phyloP scores from a whole-genome alignment of 2,113 vertebrate genomes.

The Amphilophus citrinellus region DNA sequence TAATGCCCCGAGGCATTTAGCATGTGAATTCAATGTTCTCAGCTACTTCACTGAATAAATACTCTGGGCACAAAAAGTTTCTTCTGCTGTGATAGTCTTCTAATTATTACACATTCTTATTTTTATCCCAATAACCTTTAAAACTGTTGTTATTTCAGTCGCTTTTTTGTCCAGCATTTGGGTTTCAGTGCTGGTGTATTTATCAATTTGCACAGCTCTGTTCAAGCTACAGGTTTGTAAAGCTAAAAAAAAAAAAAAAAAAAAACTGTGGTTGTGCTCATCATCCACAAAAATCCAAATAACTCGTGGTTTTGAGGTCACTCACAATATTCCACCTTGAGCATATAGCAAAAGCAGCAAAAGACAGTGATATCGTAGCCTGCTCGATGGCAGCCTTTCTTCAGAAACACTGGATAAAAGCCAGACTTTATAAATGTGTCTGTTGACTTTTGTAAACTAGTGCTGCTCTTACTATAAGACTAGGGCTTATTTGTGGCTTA shows the following conservation, averaged over 20 bases:
- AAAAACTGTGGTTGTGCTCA: not conserved
- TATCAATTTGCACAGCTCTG: not conserved
- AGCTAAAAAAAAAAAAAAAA: not conserved
- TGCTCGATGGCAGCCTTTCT: not conserved
- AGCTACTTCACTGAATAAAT: not conserved
- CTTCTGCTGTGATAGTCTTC: not conserved
- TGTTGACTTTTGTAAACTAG: not conserved
- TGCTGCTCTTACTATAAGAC: not conserved
- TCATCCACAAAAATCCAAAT: not conserved
- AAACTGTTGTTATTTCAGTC: not conserved
- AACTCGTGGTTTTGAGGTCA: not conserved
- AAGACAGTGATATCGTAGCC: not conserved
- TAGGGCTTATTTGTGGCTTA: not conserved
- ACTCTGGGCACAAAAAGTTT: not conserved
- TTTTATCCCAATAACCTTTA: not conserved
- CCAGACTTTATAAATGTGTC: not conserved
- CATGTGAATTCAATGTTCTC: not conserved
- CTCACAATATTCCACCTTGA: not conserved
- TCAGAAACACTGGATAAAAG: not conserved
- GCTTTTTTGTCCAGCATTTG: not conserved
- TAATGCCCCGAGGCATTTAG: not conserved
- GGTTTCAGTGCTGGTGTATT: not conserved
- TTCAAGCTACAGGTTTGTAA: not conserved
- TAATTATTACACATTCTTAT: not conserved
- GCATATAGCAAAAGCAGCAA: not conserved